A percentile compares a stretch with the other conserved stretches of the same genome.
phyloP scores from a whole-genome alignment of 1,140 invertebrate genomes.

The Hypothenemus hampei region DNA sequence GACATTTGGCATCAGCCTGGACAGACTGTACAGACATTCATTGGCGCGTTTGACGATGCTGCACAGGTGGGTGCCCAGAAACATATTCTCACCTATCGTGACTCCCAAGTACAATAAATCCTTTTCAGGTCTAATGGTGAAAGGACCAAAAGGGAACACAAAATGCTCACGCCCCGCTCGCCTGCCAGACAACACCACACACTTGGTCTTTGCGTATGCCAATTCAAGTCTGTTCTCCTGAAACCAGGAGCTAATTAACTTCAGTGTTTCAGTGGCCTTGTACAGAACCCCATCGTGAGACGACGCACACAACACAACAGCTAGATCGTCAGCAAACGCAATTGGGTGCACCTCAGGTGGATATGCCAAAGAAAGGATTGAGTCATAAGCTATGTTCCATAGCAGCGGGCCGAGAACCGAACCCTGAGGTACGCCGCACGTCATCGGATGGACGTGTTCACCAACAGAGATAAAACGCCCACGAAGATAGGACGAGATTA shows the following conservation, averaged over 20 bases:
- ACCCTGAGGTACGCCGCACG: background rate
- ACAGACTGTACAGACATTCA: background rate
- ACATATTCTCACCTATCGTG: background rate
- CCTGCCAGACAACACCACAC: background rate
- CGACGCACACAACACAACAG: too few relatives aligned
- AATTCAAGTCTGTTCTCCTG: background rate
- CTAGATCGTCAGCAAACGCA: too few relatives aligned
- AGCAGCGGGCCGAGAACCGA: background rate
- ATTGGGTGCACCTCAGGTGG: too few relatives aligned
- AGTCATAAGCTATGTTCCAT: too few relatives aligned
- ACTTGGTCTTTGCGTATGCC: conserved; percentile 6
- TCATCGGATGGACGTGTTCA: background rate
- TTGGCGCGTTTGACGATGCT: background rate
- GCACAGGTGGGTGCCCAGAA: background rate
- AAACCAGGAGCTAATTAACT: too few relatives aligned
- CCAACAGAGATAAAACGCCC: background rate
- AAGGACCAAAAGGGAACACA: background rate
- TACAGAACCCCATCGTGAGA: too few relatives aligned
- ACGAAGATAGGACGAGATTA: background rate
- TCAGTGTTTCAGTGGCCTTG: too few relatives aligned
- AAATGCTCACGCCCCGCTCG: background rate
- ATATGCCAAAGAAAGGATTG: too few relatives aligned
- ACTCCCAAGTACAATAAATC: background rate
- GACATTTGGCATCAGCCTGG: background rate
- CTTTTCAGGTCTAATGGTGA: background rate